Conservation (phyloP, 2,888 invertebrate genomes). For the Philhelius pedissequus region DNA sequence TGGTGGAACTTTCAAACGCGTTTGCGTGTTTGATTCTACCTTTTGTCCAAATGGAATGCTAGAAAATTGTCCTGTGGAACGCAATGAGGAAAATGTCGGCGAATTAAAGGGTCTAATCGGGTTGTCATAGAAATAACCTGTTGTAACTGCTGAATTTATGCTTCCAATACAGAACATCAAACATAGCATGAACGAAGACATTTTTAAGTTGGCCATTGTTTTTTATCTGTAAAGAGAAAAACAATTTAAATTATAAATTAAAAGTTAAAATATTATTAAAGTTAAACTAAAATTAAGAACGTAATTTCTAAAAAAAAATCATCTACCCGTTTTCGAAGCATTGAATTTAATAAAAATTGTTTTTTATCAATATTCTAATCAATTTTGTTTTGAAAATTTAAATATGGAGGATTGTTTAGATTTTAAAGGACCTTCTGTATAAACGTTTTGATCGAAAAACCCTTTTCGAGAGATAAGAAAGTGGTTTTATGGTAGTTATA, state of each 20-base stretch:
- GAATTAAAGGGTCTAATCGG: slow-evolving; percentile 67
- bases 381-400: too few species aligned
- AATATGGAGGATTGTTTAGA: too few species aligned
- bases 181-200: slow-evolving; percentile 15
- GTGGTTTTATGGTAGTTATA: too few species aligned
- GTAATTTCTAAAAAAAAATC: too few species aligned
- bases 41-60: slow-evolving; percentile 35
- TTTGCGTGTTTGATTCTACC: slow-evolving; percentile 70
- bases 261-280: not conserved
- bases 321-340: too few species aligned
- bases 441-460: too few species aligned
- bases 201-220: slow-evolving; percentile 17
- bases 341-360: too few species aligned
- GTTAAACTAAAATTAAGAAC: not conserved
- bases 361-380: too few species aligned
- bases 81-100: slow-evolving; percentile 52
- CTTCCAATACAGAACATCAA: slow-evolving; percentile 17
- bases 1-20: slow-evolving; percentile 72
- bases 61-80: slow-evolving; percentile 30
- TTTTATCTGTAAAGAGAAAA: slow-evolving; percentile 41
- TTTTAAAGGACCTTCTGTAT: too few species aligned
- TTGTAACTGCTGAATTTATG: slow-evolving; percentile 22
- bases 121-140: slow-evolving; percentile 74
- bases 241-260: too few species aligned
- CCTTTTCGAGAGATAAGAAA: too few species aligned